These are phyloP conservation scores for Cynopterus brachyotis DNA, from an alignment of 2,113 vertebrate species.

Conservation along the genomic window DNA sequence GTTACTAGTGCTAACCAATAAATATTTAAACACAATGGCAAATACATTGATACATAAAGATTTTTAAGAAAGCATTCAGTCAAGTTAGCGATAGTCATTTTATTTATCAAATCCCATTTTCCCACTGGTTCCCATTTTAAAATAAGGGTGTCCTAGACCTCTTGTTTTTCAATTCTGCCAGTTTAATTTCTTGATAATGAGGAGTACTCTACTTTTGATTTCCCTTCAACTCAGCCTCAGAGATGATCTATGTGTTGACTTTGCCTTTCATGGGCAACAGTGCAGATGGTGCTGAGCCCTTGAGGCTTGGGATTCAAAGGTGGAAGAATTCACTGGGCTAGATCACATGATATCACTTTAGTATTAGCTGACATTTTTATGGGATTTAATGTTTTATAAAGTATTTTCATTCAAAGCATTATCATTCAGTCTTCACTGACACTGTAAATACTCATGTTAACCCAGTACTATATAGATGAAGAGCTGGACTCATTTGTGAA, in stretches of 20 bases:
- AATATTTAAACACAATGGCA: background rate
- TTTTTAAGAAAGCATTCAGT: background rate
- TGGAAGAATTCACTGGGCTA: background rate
- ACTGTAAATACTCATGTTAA: background rate
- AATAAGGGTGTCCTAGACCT: conserved; percentile 7
- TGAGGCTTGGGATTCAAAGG: background rate
- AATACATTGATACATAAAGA: background rate
- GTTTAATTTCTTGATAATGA: background rate
- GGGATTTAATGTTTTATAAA: background rate
- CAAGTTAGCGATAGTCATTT: background rate
- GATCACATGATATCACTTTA: background rate
- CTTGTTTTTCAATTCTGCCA: background rate
- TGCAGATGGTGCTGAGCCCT: background rate
- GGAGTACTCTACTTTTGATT: background rate
- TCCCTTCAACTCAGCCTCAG: background rate
- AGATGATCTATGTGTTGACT: background rate
- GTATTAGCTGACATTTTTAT: background rate
- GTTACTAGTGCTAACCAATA: background rate
- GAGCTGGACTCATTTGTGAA: background rate
- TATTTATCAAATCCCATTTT: background rate
- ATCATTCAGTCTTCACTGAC: background rate
- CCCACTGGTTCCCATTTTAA: background rate
- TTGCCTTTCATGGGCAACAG: background rate
- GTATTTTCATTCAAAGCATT: background rate
- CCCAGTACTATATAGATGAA: background rate